Evolutionary conservation across 2,888 invertebrate species (phyloP), one percentile per base, ranked within the genome.

Genomic region (Netelia fuscicornis): DNA sequence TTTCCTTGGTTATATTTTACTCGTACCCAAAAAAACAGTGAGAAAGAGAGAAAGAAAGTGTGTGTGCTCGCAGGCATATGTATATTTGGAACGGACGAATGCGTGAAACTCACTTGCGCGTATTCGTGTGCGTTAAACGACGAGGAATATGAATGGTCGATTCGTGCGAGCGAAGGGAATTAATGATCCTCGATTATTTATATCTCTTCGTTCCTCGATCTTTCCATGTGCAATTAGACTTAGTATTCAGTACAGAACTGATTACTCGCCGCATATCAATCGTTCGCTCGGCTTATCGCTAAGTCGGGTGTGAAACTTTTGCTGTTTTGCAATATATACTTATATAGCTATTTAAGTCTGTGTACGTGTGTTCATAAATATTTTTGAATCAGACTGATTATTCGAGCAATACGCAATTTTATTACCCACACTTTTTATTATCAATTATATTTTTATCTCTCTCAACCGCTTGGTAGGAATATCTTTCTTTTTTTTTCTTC

Each of bases 171-270:
- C 56, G 80, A 81, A 74, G 79, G 74, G 62, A 77, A 84, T 84
- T 84, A 77, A 84, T 84, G 84, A 81, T 62, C 60, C 68, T 44
- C 81, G 67, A 81, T 81, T 81, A 84, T 81, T 84, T 77, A 84
- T 81, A 62, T 81, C 48, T 62, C 23, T 67, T 60, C 25, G 54
- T 72, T 67, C 62, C 81, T 68, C 77, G 81, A 84, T 84, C 72
- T 62, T 67, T 72, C 77, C 68, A 68, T 77, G 77, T 74, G 77
- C 84, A 84, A 84, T 84, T 84, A 84, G 77, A 84, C 67, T 81
- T 64, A 77, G 84, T 72, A 84, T 84, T 84, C 81, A 81, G 44
- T 56, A 62, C 56, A 64, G 48, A 20, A 23, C 52, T 77, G 68
- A 79, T 74, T 71, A 25, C 62, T 67, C 77, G 48, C 25, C 60